Base-by-base conservation (phyloP, 2,797 vertebrate genomes). In the Mormyrus proboscirostris region DNA sequence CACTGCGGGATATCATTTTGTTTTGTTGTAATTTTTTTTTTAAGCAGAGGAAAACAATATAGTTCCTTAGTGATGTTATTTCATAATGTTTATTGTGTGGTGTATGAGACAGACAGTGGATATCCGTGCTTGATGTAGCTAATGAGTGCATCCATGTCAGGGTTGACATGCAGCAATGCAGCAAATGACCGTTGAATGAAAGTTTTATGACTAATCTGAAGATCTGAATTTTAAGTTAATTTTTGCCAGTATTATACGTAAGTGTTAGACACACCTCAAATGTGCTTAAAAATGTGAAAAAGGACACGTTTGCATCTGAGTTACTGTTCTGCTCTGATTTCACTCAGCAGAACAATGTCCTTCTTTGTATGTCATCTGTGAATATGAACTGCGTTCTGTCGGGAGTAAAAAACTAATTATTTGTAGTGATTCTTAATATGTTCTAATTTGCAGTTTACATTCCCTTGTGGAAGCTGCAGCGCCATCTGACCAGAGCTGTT, bases 371-470 rank as follows among this genome's bases (percentile, higher is more conserved):
- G 82, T 51, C 49, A 25, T 9, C 22, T 50, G 47, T 51, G 82
- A 51, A 85, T 85, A 51, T 29, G n/a, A 85, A 51, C 49, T 29
- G n/a, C 4, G 4, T 51, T 85, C 49, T 51, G 44, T 85, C 49
- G 25, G 82, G 4, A 22, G 22, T 85, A 51, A 22, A 22, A 3
- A 51, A 50, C 49, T 84, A 50, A 84, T 84, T 84, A 84, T 84
- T 50, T 50, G 41, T 84, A 25, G 3, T n/a, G n/a, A 84, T 49
- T 51, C 49, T 85, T 85, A 85, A 50, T 85, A 50, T 16, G 22
- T 85, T 85, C n/a, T 29, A 51, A 85, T 85, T 85, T 85, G 44
- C 49, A 50, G 50, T 85, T 85, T 50, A 85, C 82, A 25, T 12
- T 85, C 82, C 82, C 22, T 22, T 49, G 29, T 51, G 19, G 82